Conservation (phyloP, 2,113 vertebrate genomes). For the Carollia perspicillata region DNA sequence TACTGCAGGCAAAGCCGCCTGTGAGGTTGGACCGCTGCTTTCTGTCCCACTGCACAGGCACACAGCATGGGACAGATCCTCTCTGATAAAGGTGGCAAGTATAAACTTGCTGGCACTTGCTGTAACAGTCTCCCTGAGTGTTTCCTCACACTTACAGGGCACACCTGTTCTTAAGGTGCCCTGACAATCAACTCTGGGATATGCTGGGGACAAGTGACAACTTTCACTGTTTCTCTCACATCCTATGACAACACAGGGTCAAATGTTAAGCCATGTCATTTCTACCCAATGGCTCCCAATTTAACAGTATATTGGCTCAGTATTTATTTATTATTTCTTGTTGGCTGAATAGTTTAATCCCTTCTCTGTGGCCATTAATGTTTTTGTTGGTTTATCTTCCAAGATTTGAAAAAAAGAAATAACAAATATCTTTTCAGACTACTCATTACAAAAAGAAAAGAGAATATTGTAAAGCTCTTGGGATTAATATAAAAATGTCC, state of each 20-base stretch:
- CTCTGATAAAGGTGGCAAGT: not conserved
- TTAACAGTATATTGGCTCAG: slow-evolving; percentile 36
- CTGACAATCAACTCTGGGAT: not conserved
- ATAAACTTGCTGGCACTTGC: not conserved
- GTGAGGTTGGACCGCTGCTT: not conserved
- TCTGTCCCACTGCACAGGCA: not conserved
- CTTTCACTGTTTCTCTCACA: not conserved
- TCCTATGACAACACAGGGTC: not conserved
- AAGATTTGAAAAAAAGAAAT: slow-evolving; percentile 47
- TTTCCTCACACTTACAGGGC: not conserved
- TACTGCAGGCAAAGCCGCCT: not conserved
- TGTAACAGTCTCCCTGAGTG: not conserved
- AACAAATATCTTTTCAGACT: slow-evolving; percentile 48
- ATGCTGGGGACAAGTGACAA: not conserved
- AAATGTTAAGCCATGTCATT: not conserved
- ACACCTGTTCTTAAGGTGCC: not conserved
- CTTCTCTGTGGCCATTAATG: slow-evolving; percentile 26
- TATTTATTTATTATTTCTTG: slow-evolving; percentile 39
- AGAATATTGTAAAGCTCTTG: slow-evolving; percentile 6
- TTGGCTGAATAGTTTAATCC: slow-evolving; percentile 40
- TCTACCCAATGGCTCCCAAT: slow-evolving; percentile 20
- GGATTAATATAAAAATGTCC: slow-evolving; percentile 19
- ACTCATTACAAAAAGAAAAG: slow-evolving; percentile 47
- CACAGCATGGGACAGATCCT: not conserved
- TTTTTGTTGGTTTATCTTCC: slow-evolving; percentile 48